Conservation (phyloP, 1,140 invertebrate genomes). For the Hycleus cichorii region DNA sequence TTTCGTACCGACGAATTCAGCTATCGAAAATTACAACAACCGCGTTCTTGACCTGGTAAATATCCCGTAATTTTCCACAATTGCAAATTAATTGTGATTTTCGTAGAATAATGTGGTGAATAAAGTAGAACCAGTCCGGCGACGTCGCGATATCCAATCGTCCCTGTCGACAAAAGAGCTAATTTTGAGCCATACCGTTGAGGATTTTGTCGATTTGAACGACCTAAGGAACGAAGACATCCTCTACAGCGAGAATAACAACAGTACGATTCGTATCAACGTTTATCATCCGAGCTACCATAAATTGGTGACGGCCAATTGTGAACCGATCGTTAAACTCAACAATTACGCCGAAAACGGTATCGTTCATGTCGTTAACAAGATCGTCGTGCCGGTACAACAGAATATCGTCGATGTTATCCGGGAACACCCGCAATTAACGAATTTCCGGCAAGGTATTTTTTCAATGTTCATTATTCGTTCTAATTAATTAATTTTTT, state of each 20-base stretch:
- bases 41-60: constrained; percentile 38
- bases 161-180: constrained; percentile 35
- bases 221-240: constrained; percentile 44
- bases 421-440: constrained; percentile 30
- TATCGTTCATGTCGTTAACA: constrained; percentile 58
- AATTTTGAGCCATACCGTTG: constrained; percentile 42
- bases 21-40: constrained; percentile 45
- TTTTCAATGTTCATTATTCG: neutral
- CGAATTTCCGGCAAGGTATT: constrained; percentile 36
- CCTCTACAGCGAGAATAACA: constrained; percentile 44
- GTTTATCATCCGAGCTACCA: constrained; percentile 42
- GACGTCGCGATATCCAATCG: constrained; percentile 25
- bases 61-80: neutral
- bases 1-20: constrained; percentile 50
- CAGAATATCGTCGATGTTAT: constrained; percentile 43
- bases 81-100: neutral
- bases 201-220: constrained; percentile 42
- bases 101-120: constrained; percentile 21
- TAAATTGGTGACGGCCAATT: constrained; percentile 48
- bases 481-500: neutral
- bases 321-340: constrained; percentile 43
- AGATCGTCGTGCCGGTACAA: constrained; percentile 50
- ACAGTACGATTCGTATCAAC: constrained; percentile 55
- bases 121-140: constrained; percentile 26
- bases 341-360: constrained; percentile 55